phyloP scores from a whole-genome alignment of 2,113 vertebrate species.

The Sciurus niger region DNA sequence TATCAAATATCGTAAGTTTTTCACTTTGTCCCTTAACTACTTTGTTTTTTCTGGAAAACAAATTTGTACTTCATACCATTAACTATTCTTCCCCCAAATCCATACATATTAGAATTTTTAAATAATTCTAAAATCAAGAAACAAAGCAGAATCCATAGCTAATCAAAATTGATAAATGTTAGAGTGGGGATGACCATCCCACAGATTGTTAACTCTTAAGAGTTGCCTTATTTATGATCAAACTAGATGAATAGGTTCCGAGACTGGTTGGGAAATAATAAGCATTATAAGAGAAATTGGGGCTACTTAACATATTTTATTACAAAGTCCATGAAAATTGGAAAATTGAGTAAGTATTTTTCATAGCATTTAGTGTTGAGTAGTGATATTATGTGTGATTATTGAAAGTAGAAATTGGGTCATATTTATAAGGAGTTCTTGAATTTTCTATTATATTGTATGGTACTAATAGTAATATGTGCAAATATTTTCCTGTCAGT shows the following conservation, averaged over 20 bases:
- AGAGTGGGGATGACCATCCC: background rate
- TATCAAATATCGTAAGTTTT: background rate
- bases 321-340: background rate
- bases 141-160: background rate
- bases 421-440: background rate
- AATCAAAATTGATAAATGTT: background rate
- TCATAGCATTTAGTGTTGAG: background rate
- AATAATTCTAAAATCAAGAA: background rate
- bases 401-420: background rate
- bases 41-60: background rate
- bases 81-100: background rate
- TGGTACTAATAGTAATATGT: background rate
- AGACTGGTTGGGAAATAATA: background rate
- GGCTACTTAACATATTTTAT: background rate
- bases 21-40: background rate
- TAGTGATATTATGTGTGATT: background rate
- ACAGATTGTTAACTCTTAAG: background rate
- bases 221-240: background rate
- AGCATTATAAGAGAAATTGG: background rate
- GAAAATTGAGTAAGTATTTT: background rate
- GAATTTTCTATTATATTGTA: constrained; percentile 5
- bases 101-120: background rate
- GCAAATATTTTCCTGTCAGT: background rate
- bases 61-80: background rate
- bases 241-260: background rate